phyloP scores from a whole-genome alignment of 2,113 vertebrate genomes.

The Oreocharis arfaki region DNA sequence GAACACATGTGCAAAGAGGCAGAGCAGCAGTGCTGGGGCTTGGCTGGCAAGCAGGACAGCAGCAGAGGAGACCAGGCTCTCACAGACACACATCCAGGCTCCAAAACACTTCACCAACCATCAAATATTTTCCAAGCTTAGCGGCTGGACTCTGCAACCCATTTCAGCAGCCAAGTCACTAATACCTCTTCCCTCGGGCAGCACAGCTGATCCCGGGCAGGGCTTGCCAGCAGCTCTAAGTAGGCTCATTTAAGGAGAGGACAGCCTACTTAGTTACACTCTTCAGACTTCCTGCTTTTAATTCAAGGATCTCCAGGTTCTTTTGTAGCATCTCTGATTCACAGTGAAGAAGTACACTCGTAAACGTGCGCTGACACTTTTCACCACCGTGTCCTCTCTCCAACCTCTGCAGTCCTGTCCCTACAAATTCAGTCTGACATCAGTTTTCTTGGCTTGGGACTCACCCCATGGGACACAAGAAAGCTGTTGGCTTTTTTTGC shows the following conservation, averaged over 20 bases:
- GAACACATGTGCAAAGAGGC: not conserved
- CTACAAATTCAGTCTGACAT: not conserved
- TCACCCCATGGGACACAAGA: not conserved
- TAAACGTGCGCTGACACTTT: not conserved
- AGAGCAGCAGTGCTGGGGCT: not conserved
- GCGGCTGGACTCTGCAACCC: not conserved
- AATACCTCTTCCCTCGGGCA: constrained; percentile 35
- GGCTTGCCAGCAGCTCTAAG: constrained; percentile 25
- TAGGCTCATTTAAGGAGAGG: not conserved
- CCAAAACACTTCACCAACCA: constrained; percentile 9
- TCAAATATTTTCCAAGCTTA: constrained; percentile 49
- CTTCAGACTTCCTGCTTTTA: not conserved
- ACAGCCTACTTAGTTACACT: not conserved
- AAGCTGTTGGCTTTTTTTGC: not conserved
- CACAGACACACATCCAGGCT: not conserved
- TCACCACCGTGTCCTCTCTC: not conserved
- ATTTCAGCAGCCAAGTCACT: constrained; percentile 36
- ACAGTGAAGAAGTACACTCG: not conserved
- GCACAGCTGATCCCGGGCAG: constrained; percentile 38
- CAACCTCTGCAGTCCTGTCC: not conserved
- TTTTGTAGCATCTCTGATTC: not conserved
- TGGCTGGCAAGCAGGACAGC: not conserved
- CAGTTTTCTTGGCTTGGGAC: not conserved
- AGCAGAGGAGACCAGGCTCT: not conserved
- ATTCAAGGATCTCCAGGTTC: not conserved